Evolutionary conservation across 2,113 vertebrate genomes (phyloP).

Genomic region (Ageneiosus marmoratus): DNA sequence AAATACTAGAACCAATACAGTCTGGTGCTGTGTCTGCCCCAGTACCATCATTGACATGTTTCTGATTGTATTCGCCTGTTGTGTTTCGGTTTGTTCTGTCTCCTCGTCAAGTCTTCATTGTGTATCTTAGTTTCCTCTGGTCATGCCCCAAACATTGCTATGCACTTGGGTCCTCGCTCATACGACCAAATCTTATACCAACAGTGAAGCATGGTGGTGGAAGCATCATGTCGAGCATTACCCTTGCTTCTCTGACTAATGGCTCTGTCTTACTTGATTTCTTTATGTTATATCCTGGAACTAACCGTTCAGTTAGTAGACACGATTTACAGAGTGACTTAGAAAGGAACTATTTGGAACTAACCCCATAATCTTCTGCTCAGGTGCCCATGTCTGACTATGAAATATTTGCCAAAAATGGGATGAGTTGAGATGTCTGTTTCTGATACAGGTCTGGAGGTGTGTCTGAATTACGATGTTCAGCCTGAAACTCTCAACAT

Average conservation of each 20-base stretch:
- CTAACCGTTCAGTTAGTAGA: background rate
- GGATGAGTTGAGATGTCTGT: background rate
- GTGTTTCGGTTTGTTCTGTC: background rate
- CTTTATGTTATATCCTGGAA: background rate
- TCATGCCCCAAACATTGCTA: background rate
- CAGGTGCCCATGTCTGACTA: background rate
- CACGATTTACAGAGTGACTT: background rate
- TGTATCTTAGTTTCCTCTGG: background rate
- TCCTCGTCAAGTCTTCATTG: background rate
- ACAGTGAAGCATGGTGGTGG: background rate
- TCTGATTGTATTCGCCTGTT: background rate
- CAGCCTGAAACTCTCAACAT: slow-evolving; percentile 59
- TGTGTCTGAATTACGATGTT: slow-evolving; percentile 73
- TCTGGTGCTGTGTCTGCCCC: background rate
- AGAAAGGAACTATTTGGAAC: background rate
- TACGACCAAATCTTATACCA: too few relatives aligned
- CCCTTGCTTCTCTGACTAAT: background rate
- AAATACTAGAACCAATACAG: background rate
- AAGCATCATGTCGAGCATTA: background rate
- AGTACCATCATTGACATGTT: background rate
- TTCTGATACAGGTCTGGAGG: slow-evolving; percentile 35
- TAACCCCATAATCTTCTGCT: background rate
- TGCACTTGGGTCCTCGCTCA: too few relatives aligned
- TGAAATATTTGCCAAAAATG: background rate
- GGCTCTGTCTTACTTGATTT: background rate